Evolutionary conservation across 2,113 vertebrate genomes (phyloP), one percentile per base, ranked within the genome.

Genomic region (Grallaria varia): DNA sequence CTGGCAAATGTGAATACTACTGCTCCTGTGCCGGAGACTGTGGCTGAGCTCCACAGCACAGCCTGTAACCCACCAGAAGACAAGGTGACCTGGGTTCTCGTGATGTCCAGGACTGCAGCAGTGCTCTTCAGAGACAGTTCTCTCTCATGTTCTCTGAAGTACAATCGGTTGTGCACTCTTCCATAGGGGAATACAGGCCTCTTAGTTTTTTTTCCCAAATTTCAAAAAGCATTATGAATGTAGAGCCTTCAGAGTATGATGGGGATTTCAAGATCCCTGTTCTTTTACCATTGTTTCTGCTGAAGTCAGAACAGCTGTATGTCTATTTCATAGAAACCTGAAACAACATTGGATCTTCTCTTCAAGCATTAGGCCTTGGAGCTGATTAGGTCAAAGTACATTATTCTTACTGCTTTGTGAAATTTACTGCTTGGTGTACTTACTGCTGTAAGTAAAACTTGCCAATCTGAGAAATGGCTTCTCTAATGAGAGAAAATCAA

Each of bases 1-100:
- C 14, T 22, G 6, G 8, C 60, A 5, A 3, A 0, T 11, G 4
- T 4, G 4, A 7, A 2, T 4, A 0, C 1, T 1, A 6, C 12
- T 10, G 7, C 5, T 10, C 5, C 12, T 14, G 2, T 45, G 53
- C 5, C 11, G 67, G 52, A 19, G 28, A 0, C 1, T 2, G 37
- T 12, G 21, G 49, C 33, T 3, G 53, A 10, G 35, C 14, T n/a
- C 20, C 12, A 0, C 10, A 3, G 35, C 19, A 0, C 40, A 0
- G 49, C 3, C n/a, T 22, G 47, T 20, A 2, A 7, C 27, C 11
- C 30, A 0, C 71, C 30, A 6, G 14, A 9, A 13, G 27, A 6
- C 33, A 4, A 18, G 42, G 42, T 14, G 71, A 24, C 18, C 62
- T 0, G 8, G 14, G 47, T 6, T 22, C 64, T 56, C 9, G 1